phyloP scores from a whole-genome alignment of 2,888 invertebrate species.

The Bimastos eiseni region DNA sequence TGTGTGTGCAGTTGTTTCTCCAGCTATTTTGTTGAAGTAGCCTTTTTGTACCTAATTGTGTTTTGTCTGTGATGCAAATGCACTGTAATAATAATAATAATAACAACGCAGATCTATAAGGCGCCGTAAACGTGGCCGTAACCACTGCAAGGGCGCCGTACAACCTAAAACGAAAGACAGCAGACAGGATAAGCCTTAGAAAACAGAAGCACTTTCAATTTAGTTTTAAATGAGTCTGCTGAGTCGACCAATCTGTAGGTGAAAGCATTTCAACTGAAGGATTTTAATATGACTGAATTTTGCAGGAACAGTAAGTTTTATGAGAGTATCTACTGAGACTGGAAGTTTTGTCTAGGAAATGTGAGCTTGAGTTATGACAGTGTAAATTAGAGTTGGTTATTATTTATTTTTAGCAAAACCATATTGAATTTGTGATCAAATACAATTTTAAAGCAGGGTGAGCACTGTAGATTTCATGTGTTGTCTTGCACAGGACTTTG shows the following conservation, averaged over 20 bases:
- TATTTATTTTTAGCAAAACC: not conserved
- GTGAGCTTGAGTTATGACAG: not conserved
- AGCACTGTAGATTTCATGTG: not conserved
- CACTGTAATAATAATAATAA: too few relatives aligned
- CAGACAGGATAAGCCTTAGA: too few relatives aligned
- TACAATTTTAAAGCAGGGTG: not conserved
- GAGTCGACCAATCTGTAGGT: too few relatives aligned
- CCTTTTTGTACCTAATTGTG: too few relatives aligned
- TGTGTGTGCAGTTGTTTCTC: not conserved
- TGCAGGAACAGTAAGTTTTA: not conserved
- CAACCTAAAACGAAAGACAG: too few relatives aligned
- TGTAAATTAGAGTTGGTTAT: not conserved
- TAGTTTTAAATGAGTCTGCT: too few relatives aligned
- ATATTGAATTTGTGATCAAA: not conserved
- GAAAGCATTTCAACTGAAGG: not conserved
- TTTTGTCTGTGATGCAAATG: not conserved
- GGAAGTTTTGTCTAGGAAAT: not conserved
- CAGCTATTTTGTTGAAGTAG: too few relatives aligned
- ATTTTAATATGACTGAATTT: not conserved
- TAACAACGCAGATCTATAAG: too few relatives aligned
- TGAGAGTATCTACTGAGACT: not conserved
- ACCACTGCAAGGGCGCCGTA: too few relatives aligned
- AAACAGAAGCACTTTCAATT: too few relatives aligned
- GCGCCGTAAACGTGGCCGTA: too few relatives aligned
- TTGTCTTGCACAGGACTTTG: slow-evolving; percentile 37